Percentiles rank a stretch among this genome's conserved stretches.
These are phyloP conservation scores for Pseudomyrmex cubaensis DNA, from an alignment of 1,140 invertebrate species.

Conservation along the genomic window DNA sequence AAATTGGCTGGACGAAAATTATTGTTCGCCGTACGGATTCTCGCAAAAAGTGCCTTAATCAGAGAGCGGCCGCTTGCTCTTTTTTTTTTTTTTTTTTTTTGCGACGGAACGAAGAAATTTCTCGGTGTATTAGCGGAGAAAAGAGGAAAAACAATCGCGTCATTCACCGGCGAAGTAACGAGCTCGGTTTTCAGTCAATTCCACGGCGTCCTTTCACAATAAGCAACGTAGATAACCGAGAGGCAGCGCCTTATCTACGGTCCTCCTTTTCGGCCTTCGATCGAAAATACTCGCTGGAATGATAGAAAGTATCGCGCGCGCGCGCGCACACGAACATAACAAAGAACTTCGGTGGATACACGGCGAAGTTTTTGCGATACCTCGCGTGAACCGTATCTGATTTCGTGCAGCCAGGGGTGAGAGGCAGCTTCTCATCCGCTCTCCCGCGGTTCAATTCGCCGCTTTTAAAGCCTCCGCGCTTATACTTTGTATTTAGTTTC, in stretches of 20 bases:
- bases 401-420: constrained; percentile 62
- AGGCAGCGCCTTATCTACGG: constrained; percentile 36
- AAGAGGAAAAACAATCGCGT: constrained; percentile 52
- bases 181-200: constrained; percentile 56
- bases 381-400: constrained; percentile 69
- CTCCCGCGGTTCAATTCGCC: constrained; percentile 52
- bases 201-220: constrained; percentile 54
- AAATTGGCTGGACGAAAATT: constrained; percentile 62
- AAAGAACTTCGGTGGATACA: constrained; percentile 48
- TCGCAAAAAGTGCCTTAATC: constrained; percentile 56
- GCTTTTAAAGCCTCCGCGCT: constrained; percentile 70
- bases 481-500: constrained; percentile 73
- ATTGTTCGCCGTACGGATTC: constrained; percentile 42
- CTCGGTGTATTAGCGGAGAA: not conserved
- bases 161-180: constrained; percentile 38
- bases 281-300: constrained; percentile 58
- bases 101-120: constrained; percentile 13
- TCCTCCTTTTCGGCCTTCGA: constrained; percentile 30
- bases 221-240: constrained; percentile 65
- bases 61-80: not conserved
- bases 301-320: constrained; percentile 66
- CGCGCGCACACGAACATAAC: not conserved
- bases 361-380: constrained; percentile 70
- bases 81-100: not conserved
- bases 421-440: constrained; percentile 61